Base-by-base conservation (phyloP, 2,888 invertebrate genomes). In the Diarsia mendica region DNA sequence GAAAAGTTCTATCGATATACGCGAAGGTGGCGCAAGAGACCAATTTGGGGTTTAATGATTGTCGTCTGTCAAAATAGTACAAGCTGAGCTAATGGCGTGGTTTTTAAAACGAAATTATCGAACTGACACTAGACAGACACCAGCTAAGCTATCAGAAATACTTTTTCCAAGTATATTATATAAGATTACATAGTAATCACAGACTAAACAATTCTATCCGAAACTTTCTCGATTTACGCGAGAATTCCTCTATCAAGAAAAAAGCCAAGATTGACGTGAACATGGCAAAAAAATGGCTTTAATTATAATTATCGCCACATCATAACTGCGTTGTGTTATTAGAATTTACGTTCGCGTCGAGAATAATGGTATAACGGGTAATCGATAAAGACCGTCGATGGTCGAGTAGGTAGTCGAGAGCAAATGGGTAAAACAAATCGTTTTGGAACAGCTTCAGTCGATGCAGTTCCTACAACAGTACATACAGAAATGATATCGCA, bases 1-100 rank as follows among this genome's bases (percentile, higher is more conserved):
- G 87, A 92, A 92, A 90, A 90, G 84, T 88, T 89, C 82, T 90
- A 89, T 86, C 84, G 85, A 82, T 85, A 85, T 82, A 81, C 73
- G 74, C 75, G 76, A 84, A 88, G 67, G 75, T 58, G 66, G 46
- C 69, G 63, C 66, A 78, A 75, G 64, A 75, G 3, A 61, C 72
- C 79, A 77, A 85, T 79, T 82, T 77, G 65, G 75, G 71, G 58
- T 66, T 79, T 55, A 76, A 70, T 23, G 49, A 61, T 51, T 67
- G 51, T 49, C 67, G 60, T 53, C 55, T 69, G 64, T 64, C 71
- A 72, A 82, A 79, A 77, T 63, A 73, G 49, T 20, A 51, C 49
- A 75, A 20, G 5, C 51, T 18, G 13, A 49, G 23, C 3, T 28
- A 28, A 70, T 58, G 39, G 23, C 51, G 4, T 53, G 28, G 28